Base-by-base conservation (phyloP, 1,140 invertebrate genomes). In the Drosophila micromelanica region DNA sequence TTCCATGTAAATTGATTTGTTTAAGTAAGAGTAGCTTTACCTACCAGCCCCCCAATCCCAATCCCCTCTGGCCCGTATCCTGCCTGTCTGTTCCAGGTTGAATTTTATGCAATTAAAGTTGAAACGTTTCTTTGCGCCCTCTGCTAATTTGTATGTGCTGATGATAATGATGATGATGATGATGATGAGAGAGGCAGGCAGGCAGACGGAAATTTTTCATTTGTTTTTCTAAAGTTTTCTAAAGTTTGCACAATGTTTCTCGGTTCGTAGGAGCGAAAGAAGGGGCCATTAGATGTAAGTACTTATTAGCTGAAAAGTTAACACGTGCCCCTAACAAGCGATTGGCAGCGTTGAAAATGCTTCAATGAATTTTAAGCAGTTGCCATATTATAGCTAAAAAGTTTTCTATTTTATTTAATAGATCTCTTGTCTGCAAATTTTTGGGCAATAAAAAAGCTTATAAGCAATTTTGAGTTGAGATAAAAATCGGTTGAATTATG, bases 301-400 rank as follows among this genome's bases (percentile, higher is more conserved):
- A 46, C 64, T 46, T 73, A 73, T 69, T 55, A 73, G 67, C 64
- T 52, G 52, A 17, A 38, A 76, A 85, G 73, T 84, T 78, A 79
- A 76, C 72, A 76, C 73, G 62, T 76, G 78, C 63, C 67, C 37
- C 27, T 46, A 40, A 56, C 55, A 61, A 68, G 43, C 71, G 71
- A 62, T 61, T 73, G 57, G 42, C 49, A 68, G 73, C 48, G 59
- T 68, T 49, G 55, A 57, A 32, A 57, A 32, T 57, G 67, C 73
- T 57, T 45, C 54, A 76, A 76, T 73, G 79, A 68, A 75, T 80
- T 80, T 75, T 75, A 78, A 78, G 37, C 73, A 74, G 75, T 69
- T 65, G 56, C 37, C 55, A 37, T 37, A 73, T 23, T 27, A n/a
- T 32, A 15, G 3, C 8, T 17, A 43, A 64, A 52, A 35, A 9